These are phyloP conservation scores for Pollenia angustigena DNA, from an alignment of 2,888 invertebrate genomes.

Conservation along the genomic window DNA sequence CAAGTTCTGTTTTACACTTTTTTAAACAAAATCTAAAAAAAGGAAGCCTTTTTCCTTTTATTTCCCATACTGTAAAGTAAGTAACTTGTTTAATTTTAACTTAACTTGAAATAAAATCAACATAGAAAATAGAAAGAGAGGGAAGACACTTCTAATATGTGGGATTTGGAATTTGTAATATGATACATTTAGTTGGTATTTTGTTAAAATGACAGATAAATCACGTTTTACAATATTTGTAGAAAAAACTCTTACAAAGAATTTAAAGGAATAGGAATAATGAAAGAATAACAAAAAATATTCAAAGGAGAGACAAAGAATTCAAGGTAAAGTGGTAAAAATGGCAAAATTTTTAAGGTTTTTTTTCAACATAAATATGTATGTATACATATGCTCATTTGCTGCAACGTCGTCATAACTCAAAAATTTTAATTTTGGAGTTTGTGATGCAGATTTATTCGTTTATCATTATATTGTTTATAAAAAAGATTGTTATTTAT, in stretches of 20 bases:
- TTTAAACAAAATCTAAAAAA: conserved; percentile 1
- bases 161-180: conserved; percentile 68
- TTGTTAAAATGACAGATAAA: conserved; percentile 71
- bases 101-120: conserved; percentile 51
- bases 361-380: background rate
- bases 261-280: conserved; percentile 30
- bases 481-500: too few species aligned
- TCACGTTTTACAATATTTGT: conserved; percentile 67
- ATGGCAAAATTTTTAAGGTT: background rate
- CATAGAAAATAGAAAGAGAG: background rate
- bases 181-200: conserved; percentile 66
- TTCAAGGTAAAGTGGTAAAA: conserved; percentile 16
- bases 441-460: too few species aligned
- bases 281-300: background rate
- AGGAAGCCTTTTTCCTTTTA: conserved; percentile 27
- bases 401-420: too few species aligned
- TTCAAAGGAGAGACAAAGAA: conserved; percentile 3
- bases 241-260: conserved; percentile 5
- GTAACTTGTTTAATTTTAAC: conserved; percentile 45
- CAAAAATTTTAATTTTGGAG: too few species aligned
- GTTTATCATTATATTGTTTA: too few species aligned
- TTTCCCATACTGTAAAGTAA: conserved; percentile 40
- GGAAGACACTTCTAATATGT: conserved; percentile 41
- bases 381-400: too few species aligned
- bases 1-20: conserved; percentile 45